Percentiles rank a stretch among this genome's conserved stretches.
Conservation (phyloP, 2,888 invertebrate genomes). For the Megamerina dolium region DNA sequence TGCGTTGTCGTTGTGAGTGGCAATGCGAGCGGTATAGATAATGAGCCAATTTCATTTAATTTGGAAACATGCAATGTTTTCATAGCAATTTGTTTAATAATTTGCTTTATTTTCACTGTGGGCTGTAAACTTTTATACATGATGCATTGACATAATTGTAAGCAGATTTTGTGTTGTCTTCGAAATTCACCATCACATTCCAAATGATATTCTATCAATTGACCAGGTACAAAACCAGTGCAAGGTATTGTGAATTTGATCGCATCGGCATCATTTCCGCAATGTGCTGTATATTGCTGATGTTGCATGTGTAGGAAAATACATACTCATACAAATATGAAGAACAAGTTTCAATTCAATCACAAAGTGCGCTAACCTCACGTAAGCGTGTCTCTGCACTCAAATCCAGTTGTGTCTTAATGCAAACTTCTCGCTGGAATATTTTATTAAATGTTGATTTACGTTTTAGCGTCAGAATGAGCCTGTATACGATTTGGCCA, state of each 20-base stretch:
- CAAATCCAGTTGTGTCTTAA: constrained; percentile 26
- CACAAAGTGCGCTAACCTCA: constrained; percentile 11
- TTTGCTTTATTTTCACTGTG: constrained; percentile 16
- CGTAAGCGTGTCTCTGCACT: background rate
- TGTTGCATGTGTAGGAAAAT: too few species aligned
- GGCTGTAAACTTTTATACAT: constrained; percentile 22
- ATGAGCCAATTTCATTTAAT: too few species aligned
- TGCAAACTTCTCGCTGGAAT: constrained; percentile 26
- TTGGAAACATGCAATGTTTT: too few species aligned
- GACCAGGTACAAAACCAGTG: constrained; percentile 31
- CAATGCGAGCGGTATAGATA: constrained; percentile 26
- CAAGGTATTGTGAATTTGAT: constrained; percentile 20
- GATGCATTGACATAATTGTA: constrained; percentile 26
- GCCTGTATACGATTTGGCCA: constrained; percentile 24
- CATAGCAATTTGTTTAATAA: too few species aligned
- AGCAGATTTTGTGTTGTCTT: constrained; percentile 2
- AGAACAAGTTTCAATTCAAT: too few species aligned
- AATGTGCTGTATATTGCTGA: background rate
- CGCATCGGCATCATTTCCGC: background rate
- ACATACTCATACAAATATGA: too few species aligned
- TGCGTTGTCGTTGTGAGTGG: constrained; percentile 18
- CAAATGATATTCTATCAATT: constrained; percentile 22
- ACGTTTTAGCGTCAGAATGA: constrained; percentile 22
- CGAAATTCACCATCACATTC: background rate
- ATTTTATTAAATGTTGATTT: constrained; percentile 21